A percentile compares a stretch with the other conserved stretches of the same genome.
These are phyloP conservation scores for Ammodramus savannarum DNA, from an alignment of 2,113 vertebrate genomes.

Conservation along the genomic window DNA sequence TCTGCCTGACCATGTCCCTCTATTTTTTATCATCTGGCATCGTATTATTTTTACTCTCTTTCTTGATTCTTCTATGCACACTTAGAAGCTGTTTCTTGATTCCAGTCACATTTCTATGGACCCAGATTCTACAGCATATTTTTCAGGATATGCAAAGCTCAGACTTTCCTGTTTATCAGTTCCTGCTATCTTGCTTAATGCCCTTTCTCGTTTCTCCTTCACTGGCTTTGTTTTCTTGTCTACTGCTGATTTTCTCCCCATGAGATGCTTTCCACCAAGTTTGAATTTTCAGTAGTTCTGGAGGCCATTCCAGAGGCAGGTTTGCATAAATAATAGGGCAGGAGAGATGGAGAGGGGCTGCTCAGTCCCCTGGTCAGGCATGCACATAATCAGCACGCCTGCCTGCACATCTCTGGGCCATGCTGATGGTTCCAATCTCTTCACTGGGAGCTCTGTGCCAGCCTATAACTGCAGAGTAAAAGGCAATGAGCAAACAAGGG, in stretches of 20 bases:
- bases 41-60: not conserved
- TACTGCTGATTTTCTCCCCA: not conserved
- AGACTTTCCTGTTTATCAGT: not conserved
- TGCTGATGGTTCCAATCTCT: not conserved
- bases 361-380: not conserved
- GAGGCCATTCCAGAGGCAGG: not conserved
- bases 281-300: not conserved
- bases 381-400: not conserved
- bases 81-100: not conserved
- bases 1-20: not conserved
- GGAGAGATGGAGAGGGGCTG: not conserved
- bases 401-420: not conserved
- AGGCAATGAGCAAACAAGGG: not conserved
- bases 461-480: not conserved
- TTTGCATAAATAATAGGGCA: not conserved
- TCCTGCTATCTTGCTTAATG: not conserved
- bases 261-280: not conserved
- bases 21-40: not conserved
- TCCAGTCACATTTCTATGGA: not conserved
- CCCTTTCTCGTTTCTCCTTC: not conserved
- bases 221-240: not conserved
- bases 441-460: not conserved
- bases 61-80: not conserved
- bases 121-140: not conserved
- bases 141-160: not conserved